Conservation (phyloP, 53 echinoderm and acorn worm genomes). For the Apostichopus leukothele region DNA sequence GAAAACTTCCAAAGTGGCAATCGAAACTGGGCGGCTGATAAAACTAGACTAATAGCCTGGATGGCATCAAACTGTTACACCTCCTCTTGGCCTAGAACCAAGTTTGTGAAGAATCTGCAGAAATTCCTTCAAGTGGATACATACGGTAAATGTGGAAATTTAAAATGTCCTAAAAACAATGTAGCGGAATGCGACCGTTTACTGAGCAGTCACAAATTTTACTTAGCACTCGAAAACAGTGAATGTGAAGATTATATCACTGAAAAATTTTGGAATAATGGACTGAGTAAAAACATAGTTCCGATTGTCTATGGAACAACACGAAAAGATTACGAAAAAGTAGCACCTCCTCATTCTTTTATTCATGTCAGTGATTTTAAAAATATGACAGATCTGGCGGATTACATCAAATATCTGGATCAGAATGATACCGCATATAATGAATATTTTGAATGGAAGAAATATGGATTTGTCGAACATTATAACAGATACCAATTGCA, state of each 20-base stretch:
- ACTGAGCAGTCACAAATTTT: slow-evolving; percentile 75
- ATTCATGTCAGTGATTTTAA: slow-evolving; percentile 69
- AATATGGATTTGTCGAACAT: slow-evolving; percentile 41
- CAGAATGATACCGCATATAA: slow-evolving; percentile 67
- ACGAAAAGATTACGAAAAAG: slow-evolving; percentile 63
- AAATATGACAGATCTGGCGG: slow-evolving; percentile 45
- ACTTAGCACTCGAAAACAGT: slow-evolving; percentile 73
- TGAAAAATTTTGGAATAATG: slow-evolving; percentile 77
- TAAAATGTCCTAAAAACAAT: slow-evolving; percentile 49
- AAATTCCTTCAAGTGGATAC: slow-evolving; percentile 66
- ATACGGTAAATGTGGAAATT: slow-evolving; percentile 60
- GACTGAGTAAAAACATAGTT: slow-evolving; percentile 56
- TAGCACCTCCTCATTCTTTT: slow-evolving; percentile 72
- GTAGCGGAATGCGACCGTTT: slow-evolving; percentile 45
- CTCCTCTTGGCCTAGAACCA: slow-evolving; percentile 67
- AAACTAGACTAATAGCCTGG: slow-evolving; percentile 64
- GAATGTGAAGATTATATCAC: slow-evolving; percentile 74
- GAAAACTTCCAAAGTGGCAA: neutral
- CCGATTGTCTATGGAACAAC: slow-evolving; percentile 76
- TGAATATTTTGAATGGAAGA: slow-evolving; percentile 68
- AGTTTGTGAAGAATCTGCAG: slow-evolving; percentile 60
- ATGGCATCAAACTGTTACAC: slow-evolving; percentile 75
- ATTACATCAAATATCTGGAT: slow-evolving; percentile 55
- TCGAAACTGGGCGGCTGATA: slow-evolving; percentile 58
- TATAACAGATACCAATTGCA: neutral